Base-by-base conservation (phyloP, 2,113 vertebrate genomes). In the Bubo bubo region DNA sequence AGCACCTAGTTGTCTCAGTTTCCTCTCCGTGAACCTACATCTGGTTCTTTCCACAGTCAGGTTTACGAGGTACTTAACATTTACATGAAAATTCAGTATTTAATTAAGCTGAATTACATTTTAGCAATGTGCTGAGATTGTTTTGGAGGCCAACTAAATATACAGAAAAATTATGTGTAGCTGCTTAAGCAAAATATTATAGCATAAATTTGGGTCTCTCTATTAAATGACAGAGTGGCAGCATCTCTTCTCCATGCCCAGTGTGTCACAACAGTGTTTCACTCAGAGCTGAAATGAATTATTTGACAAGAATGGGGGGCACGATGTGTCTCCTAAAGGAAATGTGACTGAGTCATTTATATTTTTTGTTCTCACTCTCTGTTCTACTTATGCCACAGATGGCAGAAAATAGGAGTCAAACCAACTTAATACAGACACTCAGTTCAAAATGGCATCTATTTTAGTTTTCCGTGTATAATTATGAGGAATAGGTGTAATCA, bases 321-420 rank as follows among this genome's bases (percentile, higher is more conserved):
- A 93, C 30, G 53, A 93, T 50, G 86, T 74, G 62, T 62, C 80
- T 96, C 62, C 81, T 90, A 88, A 94, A 94, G 89, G 74, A 96
- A 96, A 95, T 95, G 37, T 34, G 91, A 91, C 80, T 94, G 94
- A 97, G 84, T 94, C 86, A 95, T 93, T 94, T 93, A 58, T 91
- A 70, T 85, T 95, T 97, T 90, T 95, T 96, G 91, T 94, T 96
- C 91, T 95, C 68, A n/a, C 62, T 94, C 75, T 86, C 52, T 95
- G 93, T 94, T 97, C 91, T 93, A 95, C 89, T 90, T 95, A 91
- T 53, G 87, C 70, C 71, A 89, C 94, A 97, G 94, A 95, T 95
- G 95, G 95, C 71, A 95, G 86, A 95, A 97, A 95, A 96, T 87
- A 90, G 91, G 55, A 96, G 83, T 94, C 92, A 93, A 95, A 97